Conservation (phyloP, 2,113 vertebrate genomes). For the Beaufortia kweichowensis region DNA sequence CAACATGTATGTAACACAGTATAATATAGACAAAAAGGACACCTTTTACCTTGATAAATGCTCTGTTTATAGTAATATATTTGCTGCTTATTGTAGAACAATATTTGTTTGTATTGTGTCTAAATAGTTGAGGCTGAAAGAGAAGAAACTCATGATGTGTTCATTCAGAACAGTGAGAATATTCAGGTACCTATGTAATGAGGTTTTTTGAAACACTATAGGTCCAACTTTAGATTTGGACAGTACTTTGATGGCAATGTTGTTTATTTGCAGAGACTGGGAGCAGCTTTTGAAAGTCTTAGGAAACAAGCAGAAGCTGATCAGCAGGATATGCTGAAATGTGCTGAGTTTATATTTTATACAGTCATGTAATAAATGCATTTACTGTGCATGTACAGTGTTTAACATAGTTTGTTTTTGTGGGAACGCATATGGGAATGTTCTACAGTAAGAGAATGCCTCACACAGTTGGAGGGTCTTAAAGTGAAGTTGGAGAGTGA, state of each 20-base stretch:
- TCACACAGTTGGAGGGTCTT: slow-evolving; percentile 77
- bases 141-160: slow-evolving; percentile 84
- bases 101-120: slow-evolving; percentile 29
- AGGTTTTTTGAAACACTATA: neutral
- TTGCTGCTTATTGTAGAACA: neutral
- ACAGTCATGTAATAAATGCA: too few species aligned
- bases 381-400: neutral
- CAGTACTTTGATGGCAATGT: neutral
- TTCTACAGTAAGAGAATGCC: slow-evolving; percentile 81
- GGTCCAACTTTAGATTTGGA: neutral
- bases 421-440: too few species aligned
- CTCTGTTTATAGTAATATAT: neutral
- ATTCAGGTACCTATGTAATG: slow-evolving; percentile 77
- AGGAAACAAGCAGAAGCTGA: slow-evolving; percentile 78
- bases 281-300: slow-evolving; percentile 84
- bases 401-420: neutral
- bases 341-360: slow-evolving; percentile 52
- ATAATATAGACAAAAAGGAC: neutral
- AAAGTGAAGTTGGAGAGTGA: slow-evolving; percentile 78
- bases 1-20: neutral
- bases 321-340: slow-evolving; percentile 81
- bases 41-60: neutral
- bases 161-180: slow-evolving; percentile 78
- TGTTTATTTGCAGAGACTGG: slow-evolving; percentile 76
- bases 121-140: slow-evolving; percentile 86